These are phyloP conservation scores for Lasioglossum baleicum DNA, from an alignment of 1,140 invertebrate species.

Conservation along the genomic window DNA sequence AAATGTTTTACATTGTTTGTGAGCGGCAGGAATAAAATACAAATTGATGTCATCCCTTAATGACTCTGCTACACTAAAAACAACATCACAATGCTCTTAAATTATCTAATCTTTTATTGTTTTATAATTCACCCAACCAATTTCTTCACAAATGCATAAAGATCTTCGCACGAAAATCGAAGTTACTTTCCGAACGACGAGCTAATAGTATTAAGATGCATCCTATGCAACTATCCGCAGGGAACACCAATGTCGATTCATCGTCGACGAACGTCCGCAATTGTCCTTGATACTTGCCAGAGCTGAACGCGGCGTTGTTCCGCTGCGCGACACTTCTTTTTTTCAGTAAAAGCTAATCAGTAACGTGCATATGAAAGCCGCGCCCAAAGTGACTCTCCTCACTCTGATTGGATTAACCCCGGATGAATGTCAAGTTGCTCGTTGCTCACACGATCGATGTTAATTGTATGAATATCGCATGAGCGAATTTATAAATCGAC, in stretches of 20 bases:
- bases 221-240: not conserved
- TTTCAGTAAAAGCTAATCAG: conserved; percentile 53
- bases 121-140: too few relatives aligned
- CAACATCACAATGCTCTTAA: too few relatives aligned
- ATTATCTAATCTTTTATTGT: too few relatives aligned
- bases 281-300: conserved; percentile 30
- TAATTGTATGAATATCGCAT: conserved; percentile 65
- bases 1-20: too few relatives aligned
- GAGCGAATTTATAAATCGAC: conserved; percentile 57
- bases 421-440: conserved; percentile 58
- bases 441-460: conserved; percentile 47
- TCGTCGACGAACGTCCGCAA: not conserved
- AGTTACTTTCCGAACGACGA: too few relatives aligned
- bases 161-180: too few relatives aligned
- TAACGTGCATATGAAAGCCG: conserved; percentile 58
- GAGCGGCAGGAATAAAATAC: too few relatives aligned
- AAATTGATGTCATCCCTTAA: too few relatives aligned
- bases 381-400: conserved; percentile 66
- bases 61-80: too few relatives aligned
- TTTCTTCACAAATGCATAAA: too few relatives aligned
- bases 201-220: too few relatives aligned
- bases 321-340: conserved; percentile 33
- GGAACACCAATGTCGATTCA: not conserved
- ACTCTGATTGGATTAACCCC: conserved; percentile 65
- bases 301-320: conserved; percentile 38